Evolutionary conservation across 2,888 invertebrate genomes (phyloP), one percentile per base, ranked within the genome.

Genomic region (Drosophila affinis): DNA sequence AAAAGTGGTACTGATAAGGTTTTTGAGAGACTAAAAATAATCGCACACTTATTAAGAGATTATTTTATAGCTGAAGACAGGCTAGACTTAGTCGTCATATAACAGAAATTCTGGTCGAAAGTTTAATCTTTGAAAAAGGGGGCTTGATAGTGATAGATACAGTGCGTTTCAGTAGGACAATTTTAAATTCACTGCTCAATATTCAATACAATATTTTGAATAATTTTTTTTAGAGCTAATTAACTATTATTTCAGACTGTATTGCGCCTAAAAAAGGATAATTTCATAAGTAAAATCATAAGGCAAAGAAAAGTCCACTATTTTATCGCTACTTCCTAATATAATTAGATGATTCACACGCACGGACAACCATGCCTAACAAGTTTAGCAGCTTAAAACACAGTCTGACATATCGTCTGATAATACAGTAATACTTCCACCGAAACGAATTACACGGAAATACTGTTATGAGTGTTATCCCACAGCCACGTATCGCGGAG

Each of bases 401-500:
- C 7, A 39, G 7, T 3, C 5, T 12, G 34, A 34, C 34, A 12
- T 14, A 14, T 34, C 14, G 12, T 60, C 27, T 44, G 44, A 17
- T 54, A 54, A 59, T 61, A 14, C 59, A 58, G 34, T 21, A 17
- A 17, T 14, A 58, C 9, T 34, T 21, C 17, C 32, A 17, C 5
- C 24, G 1, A 47, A 24, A 17, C 17, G 12, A 17, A 14, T 10
- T 10, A 24, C 9, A 10, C 32, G 47, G 29, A 46, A 29, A 64
- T 63, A 52, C 3, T 18, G 18, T 1, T 14, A 29, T 63, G 53
- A 52, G 39, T 47, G 46, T 47, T 63, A 46, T 24, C 24, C 18
- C 6, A 34, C 64, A 63, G 64, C 64, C 39, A 17, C 27, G 39
- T 12, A 34, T 34, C 12, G 39, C 6, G 14, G 39, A 39, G 14